These are phyloP conservation scores for Lepidostoma basale DNA, from an alignment of 1,140 invertebrate genomes.

Conservation along the genomic window DNA sequence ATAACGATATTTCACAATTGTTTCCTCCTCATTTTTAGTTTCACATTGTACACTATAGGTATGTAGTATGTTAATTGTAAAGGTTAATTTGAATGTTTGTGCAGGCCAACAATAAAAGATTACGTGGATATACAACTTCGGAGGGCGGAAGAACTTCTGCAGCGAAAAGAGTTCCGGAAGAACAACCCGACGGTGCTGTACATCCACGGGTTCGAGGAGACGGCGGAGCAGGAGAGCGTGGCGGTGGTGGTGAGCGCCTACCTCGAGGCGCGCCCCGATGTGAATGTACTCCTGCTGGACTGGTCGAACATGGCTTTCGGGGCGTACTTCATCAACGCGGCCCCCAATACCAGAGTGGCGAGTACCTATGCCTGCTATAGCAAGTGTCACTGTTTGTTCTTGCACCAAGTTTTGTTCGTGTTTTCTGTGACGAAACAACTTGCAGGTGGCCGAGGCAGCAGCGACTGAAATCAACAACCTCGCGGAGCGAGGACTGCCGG, in stretches of 20 bases:
- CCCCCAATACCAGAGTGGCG: conserved; percentile 40
- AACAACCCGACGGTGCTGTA: conserved; percentile 62
- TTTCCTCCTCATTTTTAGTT: no score
- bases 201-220: conserved; percentile 65
- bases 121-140: conserved; percentile 56
- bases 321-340: conserved; percentile 34
- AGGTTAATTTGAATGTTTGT: conserved; percentile 24
- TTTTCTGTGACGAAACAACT: no score
- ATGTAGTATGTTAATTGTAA: not conserved
- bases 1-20: no score
- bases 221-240: conserved; percentile 63
- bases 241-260: conserved; percentile 51
- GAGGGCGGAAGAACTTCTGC: conserved; percentile 51
- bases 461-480: conserved; percentile 51
- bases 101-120: conserved; percentile 51
- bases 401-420: no score
- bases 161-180: conserved; percentile 59
- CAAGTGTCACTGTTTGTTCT: no score
- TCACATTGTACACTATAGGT: no score
- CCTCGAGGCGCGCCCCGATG: conserved; percentile 28
- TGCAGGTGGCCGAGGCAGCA: conserved; percentile 48
- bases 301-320: conserved; percentile 46
- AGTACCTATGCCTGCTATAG: no score
- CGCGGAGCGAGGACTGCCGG: conserved; percentile 51
- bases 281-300: conserved; percentile 38